These are phyloP conservation scores for Heterodera filipjevi DNA, from an alignment of 2,888 invertebrate species.

Conservation along the genomic window DNA sequence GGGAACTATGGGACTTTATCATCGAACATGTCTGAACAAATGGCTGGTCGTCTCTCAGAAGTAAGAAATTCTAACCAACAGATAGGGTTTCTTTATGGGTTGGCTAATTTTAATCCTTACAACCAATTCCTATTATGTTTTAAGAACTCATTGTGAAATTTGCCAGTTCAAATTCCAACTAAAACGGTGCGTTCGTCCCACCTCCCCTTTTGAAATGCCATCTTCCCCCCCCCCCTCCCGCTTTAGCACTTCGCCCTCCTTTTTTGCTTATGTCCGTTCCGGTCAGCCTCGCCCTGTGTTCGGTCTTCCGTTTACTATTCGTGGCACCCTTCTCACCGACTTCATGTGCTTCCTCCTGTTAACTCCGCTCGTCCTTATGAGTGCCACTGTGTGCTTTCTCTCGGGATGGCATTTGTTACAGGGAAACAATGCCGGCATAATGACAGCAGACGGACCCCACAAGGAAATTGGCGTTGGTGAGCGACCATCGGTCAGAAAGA, in stretches of 20 bases:
- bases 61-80: neutral
- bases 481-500: neutral
- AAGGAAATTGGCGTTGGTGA: constrained; percentile 26
- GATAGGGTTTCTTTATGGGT: neutral
- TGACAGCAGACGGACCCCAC: constrained; percentile 16
- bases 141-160: constrained; percentile 31
- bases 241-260: constrained; percentile 16
- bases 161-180: constrained; percentile 33
- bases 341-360: constrained; percentile 29
- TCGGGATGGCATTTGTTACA: constrained; percentile 10
- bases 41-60: constrained; percentile 76
- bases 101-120: too few species aligned
- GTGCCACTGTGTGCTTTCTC: constrained; percentile 18
- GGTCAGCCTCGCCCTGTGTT: neutral
- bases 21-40: constrained; percentile 76
- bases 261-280: constrained; percentile 24
- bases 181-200: constrained; percentile 9
- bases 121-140: neutral
- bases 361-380: constrained; percentile 31
- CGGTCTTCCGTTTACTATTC: neutral
- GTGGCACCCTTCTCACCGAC: constrained; percentile 23
- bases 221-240: neutral
- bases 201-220: neutral
- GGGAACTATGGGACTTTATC: constrained; percentile 77
- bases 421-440: neutral